Evolutionary conservation across 2,113 vertebrate species (phyloP).

Genomic region (Myotis lucifugus): DNA sequence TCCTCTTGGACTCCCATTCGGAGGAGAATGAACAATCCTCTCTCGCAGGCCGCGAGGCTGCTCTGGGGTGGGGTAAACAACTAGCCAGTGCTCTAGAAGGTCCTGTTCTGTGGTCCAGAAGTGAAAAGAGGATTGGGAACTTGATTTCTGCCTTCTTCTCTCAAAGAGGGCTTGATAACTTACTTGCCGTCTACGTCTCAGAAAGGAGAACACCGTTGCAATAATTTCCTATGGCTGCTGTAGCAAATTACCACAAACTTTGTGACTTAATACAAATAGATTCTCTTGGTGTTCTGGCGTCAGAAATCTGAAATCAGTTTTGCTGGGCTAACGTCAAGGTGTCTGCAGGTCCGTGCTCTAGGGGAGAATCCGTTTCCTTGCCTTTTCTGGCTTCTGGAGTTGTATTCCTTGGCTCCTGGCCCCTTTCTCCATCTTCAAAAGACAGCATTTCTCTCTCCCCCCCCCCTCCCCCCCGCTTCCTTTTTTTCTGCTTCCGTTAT

Average conservation of each 20-base stretch:
- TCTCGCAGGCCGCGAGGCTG: neutral
- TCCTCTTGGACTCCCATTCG: neutral
- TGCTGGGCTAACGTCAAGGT: neutral
- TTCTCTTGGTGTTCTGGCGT: neutral
- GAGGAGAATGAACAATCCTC: neutral
- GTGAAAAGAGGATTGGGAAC: neutral
- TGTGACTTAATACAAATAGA: neutral
- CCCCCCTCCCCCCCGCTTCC: neutral
- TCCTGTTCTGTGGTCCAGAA: neutral
- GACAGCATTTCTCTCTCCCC: too few relatives aligned
- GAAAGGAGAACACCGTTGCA: neutral
- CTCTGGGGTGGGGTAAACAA: neutral
- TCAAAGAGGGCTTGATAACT: neutral
- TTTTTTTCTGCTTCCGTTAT: neutral
- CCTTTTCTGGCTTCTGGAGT: neutral
- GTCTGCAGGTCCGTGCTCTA: neutral
- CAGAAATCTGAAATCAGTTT: neutral
- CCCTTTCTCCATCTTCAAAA: neutral
- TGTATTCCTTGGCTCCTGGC: neutral
- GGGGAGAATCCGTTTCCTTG: neutral
- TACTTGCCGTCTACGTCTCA: neutral
- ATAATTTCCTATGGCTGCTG: neutral
- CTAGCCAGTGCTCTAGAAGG: neutral
- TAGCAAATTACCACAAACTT: neutral
- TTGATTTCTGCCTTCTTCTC: neutral